Evolutionary conservation across 1,140 invertebrate species (phyloP).

Genomic region (Centruroides vittatus): DNA sequence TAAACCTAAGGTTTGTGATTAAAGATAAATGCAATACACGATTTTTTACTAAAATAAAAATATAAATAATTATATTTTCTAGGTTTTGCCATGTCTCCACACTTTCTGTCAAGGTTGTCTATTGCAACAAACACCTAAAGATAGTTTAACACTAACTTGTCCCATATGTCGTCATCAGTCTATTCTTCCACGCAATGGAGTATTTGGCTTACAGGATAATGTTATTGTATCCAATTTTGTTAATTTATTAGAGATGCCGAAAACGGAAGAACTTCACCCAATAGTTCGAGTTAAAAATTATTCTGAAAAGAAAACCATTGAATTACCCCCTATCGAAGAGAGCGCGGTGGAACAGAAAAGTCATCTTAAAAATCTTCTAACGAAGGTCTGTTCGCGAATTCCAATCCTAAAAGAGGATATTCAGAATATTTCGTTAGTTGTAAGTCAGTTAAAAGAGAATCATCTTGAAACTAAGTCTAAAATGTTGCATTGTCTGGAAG

Average conservation of each 20-base stretch:
- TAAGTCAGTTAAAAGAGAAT: constrained; percentile 30
- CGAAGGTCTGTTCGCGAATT: constrained; percentile 23
- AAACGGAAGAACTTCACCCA: constrained; percentile 12
- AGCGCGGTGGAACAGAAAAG: constrained; percentile 4
- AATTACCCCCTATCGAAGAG: not conserved
- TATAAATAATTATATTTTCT: not conserved
- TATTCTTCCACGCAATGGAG: constrained; percentile 36
- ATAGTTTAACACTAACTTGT: constrained; percentile 36
- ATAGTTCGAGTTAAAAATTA: constrained; percentile 18
- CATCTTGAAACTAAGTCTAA: constrained; percentile 29
- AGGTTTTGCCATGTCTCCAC: constrained; percentile 33
- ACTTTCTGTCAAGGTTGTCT: constrained; percentile 31
- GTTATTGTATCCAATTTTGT: constrained; percentile 34
- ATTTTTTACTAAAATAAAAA: not conserved
- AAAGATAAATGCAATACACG: not conserved
- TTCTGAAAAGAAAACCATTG: constrained; percentile 2
- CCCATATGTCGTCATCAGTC: constrained; percentile 38
- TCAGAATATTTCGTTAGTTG: constrained; percentile 33
- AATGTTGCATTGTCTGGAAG: constrained; percentile 1
- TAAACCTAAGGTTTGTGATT: constrained; percentile 21
- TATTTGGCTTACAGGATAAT: constrained; percentile 33
- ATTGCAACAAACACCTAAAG: constrained; percentile 27
- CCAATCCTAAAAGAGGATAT: constrained; percentile 36
- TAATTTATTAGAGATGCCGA: constrained; percentile 24
- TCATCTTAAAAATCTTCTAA: constrained; percentile 25